phyloP scores from a whole-genome alignment of 2,113 vertebrate genomes.

The Rhinolophus ferrumequinum region DNA sequence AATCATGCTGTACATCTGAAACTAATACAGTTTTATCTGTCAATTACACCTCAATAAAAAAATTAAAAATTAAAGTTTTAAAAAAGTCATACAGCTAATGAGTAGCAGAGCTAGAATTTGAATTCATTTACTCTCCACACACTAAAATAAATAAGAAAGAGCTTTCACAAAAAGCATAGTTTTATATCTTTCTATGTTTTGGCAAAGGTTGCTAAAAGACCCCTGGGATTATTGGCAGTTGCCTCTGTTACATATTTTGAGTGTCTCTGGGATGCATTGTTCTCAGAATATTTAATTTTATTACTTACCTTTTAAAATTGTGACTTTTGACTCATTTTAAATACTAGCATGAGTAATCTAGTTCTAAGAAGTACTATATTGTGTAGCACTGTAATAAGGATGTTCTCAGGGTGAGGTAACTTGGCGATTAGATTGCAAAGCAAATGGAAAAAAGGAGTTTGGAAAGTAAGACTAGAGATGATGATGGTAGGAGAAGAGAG shows the following conservation, averaged over 20 bases:
- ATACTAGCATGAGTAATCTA: not conserved
- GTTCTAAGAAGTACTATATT: not conserved
- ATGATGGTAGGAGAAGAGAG: not conserved
- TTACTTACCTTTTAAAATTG: not conserved
- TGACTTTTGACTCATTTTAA: not conserved
- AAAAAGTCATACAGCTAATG: not conserved
- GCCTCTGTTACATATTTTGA: not conserved
- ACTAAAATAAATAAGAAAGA: not conserved
- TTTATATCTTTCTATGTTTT: not conserved
- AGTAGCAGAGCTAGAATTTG: not conserved
- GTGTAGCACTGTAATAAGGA: not conserved
- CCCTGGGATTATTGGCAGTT: not conserved
- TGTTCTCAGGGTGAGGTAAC: not conserved
- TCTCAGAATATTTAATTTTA: slow-evolving; percentile 1
- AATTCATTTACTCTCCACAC: not conserved
- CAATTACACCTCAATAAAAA: not conserved
- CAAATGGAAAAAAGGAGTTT: not conserved
- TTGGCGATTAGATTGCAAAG: not conserved
- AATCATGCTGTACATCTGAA: not conserved
- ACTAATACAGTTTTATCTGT: not conserved
- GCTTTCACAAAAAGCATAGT: not conserved
- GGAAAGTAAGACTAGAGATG: not conserved
- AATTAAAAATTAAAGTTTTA: not conserved
- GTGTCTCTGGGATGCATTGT: not conserved
- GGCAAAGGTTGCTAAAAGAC: not conserved